Percentiles rank a stretch among this genome's conserved stretches.
phyloP scores from a whole-genome alignment of 2,113 vertebrate genomes.

The Saimiri boliviensis region DNA sequence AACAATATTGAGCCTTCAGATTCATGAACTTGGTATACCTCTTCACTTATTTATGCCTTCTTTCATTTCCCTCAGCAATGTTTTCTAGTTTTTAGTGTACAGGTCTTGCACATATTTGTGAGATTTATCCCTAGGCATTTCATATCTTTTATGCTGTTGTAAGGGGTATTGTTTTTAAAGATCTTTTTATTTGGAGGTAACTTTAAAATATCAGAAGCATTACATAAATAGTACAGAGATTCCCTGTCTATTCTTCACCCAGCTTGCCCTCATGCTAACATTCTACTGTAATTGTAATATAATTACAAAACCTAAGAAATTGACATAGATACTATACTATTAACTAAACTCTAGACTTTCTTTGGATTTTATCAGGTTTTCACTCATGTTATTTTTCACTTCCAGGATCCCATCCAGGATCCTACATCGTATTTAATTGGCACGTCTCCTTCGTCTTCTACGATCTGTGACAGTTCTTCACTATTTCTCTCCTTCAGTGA shows the following conservation, averaged over 20 bases:
- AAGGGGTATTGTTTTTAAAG: not conserved
- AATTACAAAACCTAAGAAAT: not conserved
- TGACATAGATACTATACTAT: too few species aligned
- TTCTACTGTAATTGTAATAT: not conserved
- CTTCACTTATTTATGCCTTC: not conserved
- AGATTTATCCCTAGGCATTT: not conserved
- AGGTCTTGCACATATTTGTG: not conserved
- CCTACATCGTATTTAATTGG: rapidly evolving
- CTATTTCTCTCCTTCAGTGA: not conserved
- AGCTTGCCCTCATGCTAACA: not conserved
- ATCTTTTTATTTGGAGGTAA: not conserved
- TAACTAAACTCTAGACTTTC: not conserved
- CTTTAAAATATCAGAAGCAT: not conserved
- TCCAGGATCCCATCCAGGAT: not conserved
- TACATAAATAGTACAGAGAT: not conserved
- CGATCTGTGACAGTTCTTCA: rapidly evolving
- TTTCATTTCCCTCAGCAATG: not conserved
- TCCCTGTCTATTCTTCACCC: not conserved
- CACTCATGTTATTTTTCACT: not conserved
- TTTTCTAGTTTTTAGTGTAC: not conserved
- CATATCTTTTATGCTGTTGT: not conserved
- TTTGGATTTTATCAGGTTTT: not conserved
- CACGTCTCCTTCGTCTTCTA: rapidly evolving
- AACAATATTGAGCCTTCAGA: too few species aligned
- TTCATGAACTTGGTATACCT: not conserved